These are phyloP conservation scores for Xanthorhoe designata DNA, from an alignment of 2,888 invertebrate genomes.

Conservation along the genomic window DNA sequence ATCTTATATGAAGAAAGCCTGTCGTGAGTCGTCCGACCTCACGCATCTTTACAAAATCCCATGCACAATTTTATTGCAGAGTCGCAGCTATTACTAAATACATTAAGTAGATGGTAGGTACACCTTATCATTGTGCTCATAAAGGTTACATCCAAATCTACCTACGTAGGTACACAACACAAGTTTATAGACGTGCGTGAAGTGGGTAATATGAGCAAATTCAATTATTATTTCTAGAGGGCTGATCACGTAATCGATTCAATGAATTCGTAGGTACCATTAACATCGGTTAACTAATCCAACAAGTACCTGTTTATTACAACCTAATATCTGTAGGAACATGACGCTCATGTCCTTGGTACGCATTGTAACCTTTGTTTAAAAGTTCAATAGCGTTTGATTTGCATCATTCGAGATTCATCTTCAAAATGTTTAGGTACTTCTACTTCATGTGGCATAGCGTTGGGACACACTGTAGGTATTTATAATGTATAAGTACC, in stretches of 20 bases:
- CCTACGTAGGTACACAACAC: constrained; percentile 2
- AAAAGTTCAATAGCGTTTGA: constrained; percentile 21
- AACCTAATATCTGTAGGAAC: constrained; percentile 27
- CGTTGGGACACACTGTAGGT: no score
- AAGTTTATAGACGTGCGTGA: constrained; percentile 68
- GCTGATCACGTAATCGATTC: constrained; percentile 55
- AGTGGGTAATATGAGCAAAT: constrained; percentile 58
- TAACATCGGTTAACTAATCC: constrained; percentile 12
- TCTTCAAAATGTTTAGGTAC: constrained; percentile 12
- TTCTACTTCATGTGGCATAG: no score
- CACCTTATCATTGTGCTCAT: constrained; percentile 30
- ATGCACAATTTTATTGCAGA: constrained; percentile 62
- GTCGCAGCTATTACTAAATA: constrained; percentile 52
- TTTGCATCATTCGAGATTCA: constrained; percentile 18
- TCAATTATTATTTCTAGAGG: constrained; percentile 61
- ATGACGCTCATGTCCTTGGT: constrained; percentile 34
- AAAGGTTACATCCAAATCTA: constrained; percentile 34
- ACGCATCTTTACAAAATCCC: constrained; percentile 71
- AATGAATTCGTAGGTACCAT: constrained; percentile 32
- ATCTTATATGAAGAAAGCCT: constrained; percentile 43
- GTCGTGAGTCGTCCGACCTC: constrained; percentile 71
- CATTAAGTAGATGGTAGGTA: constrained; percentile 21
- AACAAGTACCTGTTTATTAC: constrained; percentile 14
- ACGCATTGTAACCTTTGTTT: constrained; percentile 28
- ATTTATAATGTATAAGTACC: no score